Conservation (phyloP, 92 coral and sea anemone genomes). For the Pocillopora grandis region DNA sequence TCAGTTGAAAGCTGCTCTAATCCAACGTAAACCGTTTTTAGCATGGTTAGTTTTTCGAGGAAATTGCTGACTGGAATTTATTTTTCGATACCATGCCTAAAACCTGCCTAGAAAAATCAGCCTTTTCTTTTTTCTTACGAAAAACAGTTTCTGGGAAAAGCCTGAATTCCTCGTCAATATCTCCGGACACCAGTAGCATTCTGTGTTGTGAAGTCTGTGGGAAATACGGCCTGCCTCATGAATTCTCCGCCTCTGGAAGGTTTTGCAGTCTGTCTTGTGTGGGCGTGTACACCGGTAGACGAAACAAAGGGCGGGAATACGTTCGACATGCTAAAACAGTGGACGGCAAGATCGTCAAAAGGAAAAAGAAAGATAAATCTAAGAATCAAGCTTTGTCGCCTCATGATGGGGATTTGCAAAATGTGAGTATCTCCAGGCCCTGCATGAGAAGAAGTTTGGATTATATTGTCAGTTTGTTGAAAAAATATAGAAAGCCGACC, state of each 20-base stretch:
- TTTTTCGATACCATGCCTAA: neutral
- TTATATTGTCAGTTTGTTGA: no score
- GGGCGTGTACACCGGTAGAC: conserved; percentile 81
- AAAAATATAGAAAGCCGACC: no score
- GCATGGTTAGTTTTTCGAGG: no score
- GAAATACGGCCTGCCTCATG: conserved; percentile 71
- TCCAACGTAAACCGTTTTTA: no score
- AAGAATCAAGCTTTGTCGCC: conserved; percentile 22
- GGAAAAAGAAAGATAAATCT: conserved; percentile 68
- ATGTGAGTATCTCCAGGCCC: conserved; percentile 3
- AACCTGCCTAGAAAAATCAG: neutral
- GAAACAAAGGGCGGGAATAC: conserved; percentile 79
- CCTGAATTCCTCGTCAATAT: neutral
- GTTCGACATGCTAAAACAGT: conserved; percentile 65
- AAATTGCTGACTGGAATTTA: no score
- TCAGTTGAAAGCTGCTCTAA: no score
- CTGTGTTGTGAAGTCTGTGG: conserved; percentile 88
- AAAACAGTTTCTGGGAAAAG: conserved; percentile 1
- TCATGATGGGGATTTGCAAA: neutral
- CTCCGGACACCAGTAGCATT: conserved; percentile 58
- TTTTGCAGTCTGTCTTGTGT: conserved; percentile 84
- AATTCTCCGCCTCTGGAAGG: conserved; percentile 81
- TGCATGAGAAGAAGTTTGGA: no score
- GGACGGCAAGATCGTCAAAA: conserved; percentile 77
- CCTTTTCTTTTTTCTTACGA: neutral